Evolutionary conservation across 2,888 invertebrate genomes (phyloP), one percentile per base, ranked within the genome.

Genomic region (Laspeyria flexula): DNA sequence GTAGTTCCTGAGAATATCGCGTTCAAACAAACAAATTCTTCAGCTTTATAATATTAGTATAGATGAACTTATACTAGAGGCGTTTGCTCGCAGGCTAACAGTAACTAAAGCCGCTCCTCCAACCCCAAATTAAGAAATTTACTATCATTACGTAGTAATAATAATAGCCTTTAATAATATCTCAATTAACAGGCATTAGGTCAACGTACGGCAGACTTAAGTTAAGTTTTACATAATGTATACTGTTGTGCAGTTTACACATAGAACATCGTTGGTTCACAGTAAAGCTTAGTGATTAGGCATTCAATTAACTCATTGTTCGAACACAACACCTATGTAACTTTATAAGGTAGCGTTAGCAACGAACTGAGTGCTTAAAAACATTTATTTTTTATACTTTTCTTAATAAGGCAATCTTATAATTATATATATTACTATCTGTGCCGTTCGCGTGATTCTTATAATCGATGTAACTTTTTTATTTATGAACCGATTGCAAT

Each of bases 291-390:
- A 68, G 67, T 74, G 73, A 81, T 78, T 79, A 80, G 69, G 60
- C 61, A 79, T 80, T 84, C 81, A 85, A 84, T 84, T 81, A 78
- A 75, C 61, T 65, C 74, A 73, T 77, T 80, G 80, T 81, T 74
- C 66, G 53, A 49, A 56, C 41, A 62, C 62, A 71, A 65, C 65
- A 68, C 71, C 69, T 68, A 65, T 68, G 54, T 43, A 58, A 69
- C 50, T 64, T 52, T 31, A 43, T 41, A 30, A 40, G 33, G 73
- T 62, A 73, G 11, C 5, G 65, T 21, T 21, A 56, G 56, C 59
- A 71, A 25, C 57, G 12, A 43, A 15, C 5, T 0, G 1, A 31
- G 0, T 9, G 13, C 5, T 3, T 18, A 18, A 25, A 25, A 25
- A 25, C 2, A 21, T 21, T 3, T 21, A 21, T 21, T 21, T 21